Evolutionary conservation across 2,797 vertebrate species (phyloP).

Genomic region (Myotis daubentonii): DNA sequence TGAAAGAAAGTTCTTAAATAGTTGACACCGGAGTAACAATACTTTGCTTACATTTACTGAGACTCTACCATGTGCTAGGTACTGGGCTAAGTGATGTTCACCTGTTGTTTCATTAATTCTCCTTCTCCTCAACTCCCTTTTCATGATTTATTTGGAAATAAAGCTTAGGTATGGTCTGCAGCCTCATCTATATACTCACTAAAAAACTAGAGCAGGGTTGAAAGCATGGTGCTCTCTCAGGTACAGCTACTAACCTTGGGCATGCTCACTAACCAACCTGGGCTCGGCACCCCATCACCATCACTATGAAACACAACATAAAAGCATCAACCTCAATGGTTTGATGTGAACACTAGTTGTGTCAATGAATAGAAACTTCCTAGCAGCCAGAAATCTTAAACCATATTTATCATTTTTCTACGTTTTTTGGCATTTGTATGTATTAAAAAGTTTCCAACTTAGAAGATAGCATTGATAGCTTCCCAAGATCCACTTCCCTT

Average conservation of each 20-base stretch:
- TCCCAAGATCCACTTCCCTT: neutral
- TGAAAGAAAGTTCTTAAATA: neutral
- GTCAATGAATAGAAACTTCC: neutral
- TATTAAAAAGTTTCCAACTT: neutral
- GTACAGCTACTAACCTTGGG: neutral
- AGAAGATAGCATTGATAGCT: neutral
- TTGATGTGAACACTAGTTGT: neutral
- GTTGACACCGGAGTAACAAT: neutral
- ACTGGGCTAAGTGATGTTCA: neutral
- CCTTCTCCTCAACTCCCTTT: neutral
- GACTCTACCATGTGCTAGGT: neutral
- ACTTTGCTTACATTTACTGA: neutral
- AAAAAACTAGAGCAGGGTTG: neutral
- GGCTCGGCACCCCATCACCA: neutral
- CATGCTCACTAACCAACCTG: neutral
- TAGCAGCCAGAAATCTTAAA: neutral
- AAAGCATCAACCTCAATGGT: neutral
- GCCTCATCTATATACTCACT: neutral
- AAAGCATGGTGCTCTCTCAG: neutral
- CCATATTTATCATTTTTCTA: neutral
- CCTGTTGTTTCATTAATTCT: neutral
- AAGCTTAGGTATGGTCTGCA: neutral
- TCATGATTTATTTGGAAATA: conserved; percentile 24
- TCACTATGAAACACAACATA: neutral
- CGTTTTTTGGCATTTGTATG: neutral